These are phyloP conservation scores for Polyodon spathula DNA, from an alignment of 2,113 vertebrate genomes.

Conservation along the genomic window DNA sequence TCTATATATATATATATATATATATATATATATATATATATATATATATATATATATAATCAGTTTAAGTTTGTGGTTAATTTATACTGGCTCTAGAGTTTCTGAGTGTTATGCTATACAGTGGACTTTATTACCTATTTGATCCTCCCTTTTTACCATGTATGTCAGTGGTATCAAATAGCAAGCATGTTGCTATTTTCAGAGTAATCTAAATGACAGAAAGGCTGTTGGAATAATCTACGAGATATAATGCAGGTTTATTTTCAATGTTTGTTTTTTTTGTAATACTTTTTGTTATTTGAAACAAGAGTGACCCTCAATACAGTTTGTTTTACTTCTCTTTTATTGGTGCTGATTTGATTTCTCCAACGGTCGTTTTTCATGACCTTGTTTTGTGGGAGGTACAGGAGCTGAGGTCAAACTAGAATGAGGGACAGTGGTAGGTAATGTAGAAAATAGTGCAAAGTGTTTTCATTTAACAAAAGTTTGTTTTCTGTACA, in stretches of 20 bases:
- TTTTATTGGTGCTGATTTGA: constrained; percentile 24
- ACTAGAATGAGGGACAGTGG: not conserved
- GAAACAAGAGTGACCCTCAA: constrained; percentile 51
- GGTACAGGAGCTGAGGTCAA: not conserved
- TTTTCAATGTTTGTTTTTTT: constrained; percentile 23
- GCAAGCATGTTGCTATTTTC: constrained; percentile 78
- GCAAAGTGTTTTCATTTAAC: constrained; percentile 5
- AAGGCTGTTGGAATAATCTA: constrained; percentile 65
- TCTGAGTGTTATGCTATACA: constrained; percentile 17
- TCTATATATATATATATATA: not conserved
- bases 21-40: not conserved
- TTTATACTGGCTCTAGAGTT: constrained; percentile 42
- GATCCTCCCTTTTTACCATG: constrained; percentile 67
- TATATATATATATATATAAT: constrained; percentile 7
- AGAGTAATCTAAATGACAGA: constrained; percentile 73
- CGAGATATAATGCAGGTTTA: constrained; percentile 62
- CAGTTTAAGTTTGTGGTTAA: constrained; percentile 22
- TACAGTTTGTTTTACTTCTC: constrained; percentile 30
- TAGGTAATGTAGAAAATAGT: too few relatives aligned
- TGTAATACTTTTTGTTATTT: not conserved
- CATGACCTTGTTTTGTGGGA: not conserved
- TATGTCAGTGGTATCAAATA: constrained; percentile 79
- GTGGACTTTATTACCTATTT: constrained; percentile 19
- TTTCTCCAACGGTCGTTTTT: not conserved
- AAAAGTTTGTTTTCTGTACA: too few relatives aligned